Base-by-base conservation (phyloP, 2,888 invertebrate genomes). In the Stenurella melanura region DNA sequence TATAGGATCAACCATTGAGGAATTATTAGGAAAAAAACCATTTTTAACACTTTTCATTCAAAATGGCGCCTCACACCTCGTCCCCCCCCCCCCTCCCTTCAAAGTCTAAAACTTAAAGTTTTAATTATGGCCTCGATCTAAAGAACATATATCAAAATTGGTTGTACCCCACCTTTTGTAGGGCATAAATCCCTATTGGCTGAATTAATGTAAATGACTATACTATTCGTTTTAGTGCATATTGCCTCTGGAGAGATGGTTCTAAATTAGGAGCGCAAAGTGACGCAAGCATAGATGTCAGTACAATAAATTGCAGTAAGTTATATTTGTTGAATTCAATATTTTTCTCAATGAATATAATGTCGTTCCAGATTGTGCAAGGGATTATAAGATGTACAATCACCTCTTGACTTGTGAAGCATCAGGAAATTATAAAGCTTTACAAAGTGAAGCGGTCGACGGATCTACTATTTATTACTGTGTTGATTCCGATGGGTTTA, bases 191-290 rank as follows among this genome's bases (percentile, higher is more conserved):
- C n/a, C n/a, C n/a, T n/a, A n/a, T n/a, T n/a, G n/a, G n/a, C n/a
- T n/a, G n/a, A n/a, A n/a, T n/a, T n/a, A n/a, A n/a, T n/a, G n/a
- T n/a, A n/a, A n/a, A n/a, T n/a, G n/a, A n/a, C n/a, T n/a, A n/a
- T n/a, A n/a, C n/a, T n/a, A 42, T 50, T 50, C 4, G 6, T 50
- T 88, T 79, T 86, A 94, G 94, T 64, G 91, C 92, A 38, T 91
- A 90, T 81, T 94, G 94, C 83, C 91, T 91, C 18, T 93, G 92
- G 89, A 91, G 92, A 81, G 92, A 93, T 84, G 92, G 92, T 21
- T 87, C 87, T 50, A 91, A 90, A 84, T 89, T 94, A 38, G 91
- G 91, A 26, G 72, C 61, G 73, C 66, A 75, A 58, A 76, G 70
- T 70, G 75, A 70, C 34, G 60, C 70, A 30, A 63, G 61, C 17